Conservation (phyloP, 2,113 vertebrate species). For the Hemibagrus wyckioides region DNA sequence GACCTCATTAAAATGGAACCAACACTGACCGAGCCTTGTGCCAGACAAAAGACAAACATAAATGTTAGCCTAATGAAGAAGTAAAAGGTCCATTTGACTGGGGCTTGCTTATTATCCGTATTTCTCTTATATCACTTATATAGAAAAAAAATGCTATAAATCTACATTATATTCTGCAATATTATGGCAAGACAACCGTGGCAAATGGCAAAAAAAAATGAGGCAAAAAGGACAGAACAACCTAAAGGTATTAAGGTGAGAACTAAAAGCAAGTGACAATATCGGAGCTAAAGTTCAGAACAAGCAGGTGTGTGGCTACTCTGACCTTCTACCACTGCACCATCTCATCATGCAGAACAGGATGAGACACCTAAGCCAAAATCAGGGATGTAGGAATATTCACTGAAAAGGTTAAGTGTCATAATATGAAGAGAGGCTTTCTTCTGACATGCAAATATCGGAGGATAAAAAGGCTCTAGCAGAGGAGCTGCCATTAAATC, state of each 20-base stretch:
- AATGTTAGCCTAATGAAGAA: not conserved
- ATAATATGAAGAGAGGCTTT: not conserved
- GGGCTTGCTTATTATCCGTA: not conserved
- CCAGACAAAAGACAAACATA: not conserved
- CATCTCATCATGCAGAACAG: not conserved
- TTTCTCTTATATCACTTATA: not conserved
- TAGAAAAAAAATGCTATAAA: not conserved
- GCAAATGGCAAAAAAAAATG: not conserved
- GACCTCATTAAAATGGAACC: not conserved
- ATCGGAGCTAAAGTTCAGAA: slow-evolving; percentile 2
- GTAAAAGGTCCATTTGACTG: not conserved
- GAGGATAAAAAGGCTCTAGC: not conserved
- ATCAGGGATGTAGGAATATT: not conserved
- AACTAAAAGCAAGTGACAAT: not conserved
- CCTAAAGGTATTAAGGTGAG: not conserved
- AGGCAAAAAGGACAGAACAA: not conserved
- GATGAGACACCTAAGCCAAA: not conserved
- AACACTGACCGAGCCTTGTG: not conserved
- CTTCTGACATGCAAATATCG: not conserved
- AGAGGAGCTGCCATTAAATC: not conserved
- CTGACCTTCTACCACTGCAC: slow-evolving; percentile 5
- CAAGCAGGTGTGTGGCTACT: slow-evolving; percentile 13
- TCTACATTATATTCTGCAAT: not conserved
- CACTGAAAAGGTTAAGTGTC: slow-evolving; percentile 30
- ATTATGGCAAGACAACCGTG: not conserved